Evolutionary conservation across 2,797 vertebrate genomes (phyloP).

Genomic region (Telmatherina bonti): DNA sequence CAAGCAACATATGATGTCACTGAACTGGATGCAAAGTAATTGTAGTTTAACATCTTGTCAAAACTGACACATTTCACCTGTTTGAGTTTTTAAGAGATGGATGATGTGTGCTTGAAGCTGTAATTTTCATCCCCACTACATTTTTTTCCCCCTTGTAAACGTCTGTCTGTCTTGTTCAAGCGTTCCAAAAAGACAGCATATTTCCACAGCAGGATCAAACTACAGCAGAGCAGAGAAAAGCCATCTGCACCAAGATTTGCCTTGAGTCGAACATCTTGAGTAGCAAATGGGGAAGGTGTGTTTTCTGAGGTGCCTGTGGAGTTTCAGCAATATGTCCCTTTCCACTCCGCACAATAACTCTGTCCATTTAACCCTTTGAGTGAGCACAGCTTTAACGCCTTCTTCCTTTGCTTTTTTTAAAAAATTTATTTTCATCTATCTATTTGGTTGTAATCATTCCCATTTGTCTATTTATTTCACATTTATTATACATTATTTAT

Average conservation of each 20-base stretch:
- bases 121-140: conserved; percentile 23
- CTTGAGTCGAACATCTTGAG: conserved; percentile 74
- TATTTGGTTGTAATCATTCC: too few relatives aligned
- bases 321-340: conserved; percentile 51
- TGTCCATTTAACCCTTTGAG: conserved; percentile 64
- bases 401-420: too few relatives aligned
- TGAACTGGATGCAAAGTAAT: conserved; percentile 22
- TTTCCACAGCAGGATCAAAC: conserved; percentile 60
- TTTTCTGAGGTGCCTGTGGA: conserved; percentile 55
- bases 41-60: conserved; percentile 10
- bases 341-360: conserved; percentile 42
- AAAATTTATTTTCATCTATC: too few relatives aligned
- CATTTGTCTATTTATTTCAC: too few relatives aligned
- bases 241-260: conserved; percentile 57
- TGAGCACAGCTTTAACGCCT: conserved; percentile 49
- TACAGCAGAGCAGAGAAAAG: conserved; percentile 59
- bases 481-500: too few relatives aligned
- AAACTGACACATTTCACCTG: conserved; percentile 16
- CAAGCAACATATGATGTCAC: conserved; percentile 16
- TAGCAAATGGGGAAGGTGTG: conserved; percentile 61
- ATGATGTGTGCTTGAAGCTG: conserved; percentile 17
- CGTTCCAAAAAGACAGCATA: conserved; percentile 43
- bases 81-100: conserved; percentile 31
- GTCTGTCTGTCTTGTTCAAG: conserved; percentile 43
- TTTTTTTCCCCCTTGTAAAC: conserved; percentile 8